Conservation (phyloP, 2,888 invertebrate species). For the Drosophila mulleri region DNA sequence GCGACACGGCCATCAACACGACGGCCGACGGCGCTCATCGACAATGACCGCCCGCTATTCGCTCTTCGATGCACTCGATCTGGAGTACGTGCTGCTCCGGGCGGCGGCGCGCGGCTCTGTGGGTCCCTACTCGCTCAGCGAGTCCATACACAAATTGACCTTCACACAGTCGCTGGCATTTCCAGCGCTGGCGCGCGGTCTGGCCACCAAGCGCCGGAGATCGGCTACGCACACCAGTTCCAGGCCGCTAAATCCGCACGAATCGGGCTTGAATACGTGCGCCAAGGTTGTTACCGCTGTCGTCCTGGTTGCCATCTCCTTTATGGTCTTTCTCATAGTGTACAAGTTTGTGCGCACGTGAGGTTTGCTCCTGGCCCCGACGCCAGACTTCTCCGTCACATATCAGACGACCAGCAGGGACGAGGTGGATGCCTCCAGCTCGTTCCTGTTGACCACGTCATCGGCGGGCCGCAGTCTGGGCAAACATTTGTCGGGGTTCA, state of each 20-base stretch:
- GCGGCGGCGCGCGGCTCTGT: conserved; percentile 90
- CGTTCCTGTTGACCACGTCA: conserved; percentile 39
- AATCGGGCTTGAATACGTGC: conserved; percentile 89
- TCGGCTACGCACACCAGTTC: conserved; percentile 86
- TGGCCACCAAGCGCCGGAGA: conserved; percentile 88
- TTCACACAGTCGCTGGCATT: conserved; percentile 91
- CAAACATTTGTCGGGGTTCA: conserved; percentile 84
- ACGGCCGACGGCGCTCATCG: conserved; percentile 86
- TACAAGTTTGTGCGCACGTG: conserved; percentile 91
- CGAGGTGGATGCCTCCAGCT: conserved; percentile 52
- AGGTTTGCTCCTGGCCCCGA: conserved; percentile 90
- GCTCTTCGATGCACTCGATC: conserved; percentile 89
- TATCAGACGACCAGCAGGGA: conserved; percentile 77
- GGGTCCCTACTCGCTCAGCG: conserved; percentile 89
- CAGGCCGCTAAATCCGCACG: conserved; percentile 87
- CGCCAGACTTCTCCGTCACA: conserved; percentile 84
- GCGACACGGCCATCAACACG: conserved; percentile 84
- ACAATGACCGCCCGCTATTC: conserved; percentile 88
- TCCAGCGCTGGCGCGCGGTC: conserved; percentile 89
- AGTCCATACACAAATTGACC: conserved; percentile 90
- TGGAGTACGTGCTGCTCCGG: conserved; percentile 89
- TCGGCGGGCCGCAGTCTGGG: conserved; percentile 73
- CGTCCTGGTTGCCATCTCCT: conserved; percentile 89
- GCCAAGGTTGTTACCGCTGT: conserved; percentile 90
- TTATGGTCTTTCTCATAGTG: conserved; percentile 90